Conservation (phyloP, 1,140 invertebrate species). For the Ptiloglossa arizonensis region DNA sequence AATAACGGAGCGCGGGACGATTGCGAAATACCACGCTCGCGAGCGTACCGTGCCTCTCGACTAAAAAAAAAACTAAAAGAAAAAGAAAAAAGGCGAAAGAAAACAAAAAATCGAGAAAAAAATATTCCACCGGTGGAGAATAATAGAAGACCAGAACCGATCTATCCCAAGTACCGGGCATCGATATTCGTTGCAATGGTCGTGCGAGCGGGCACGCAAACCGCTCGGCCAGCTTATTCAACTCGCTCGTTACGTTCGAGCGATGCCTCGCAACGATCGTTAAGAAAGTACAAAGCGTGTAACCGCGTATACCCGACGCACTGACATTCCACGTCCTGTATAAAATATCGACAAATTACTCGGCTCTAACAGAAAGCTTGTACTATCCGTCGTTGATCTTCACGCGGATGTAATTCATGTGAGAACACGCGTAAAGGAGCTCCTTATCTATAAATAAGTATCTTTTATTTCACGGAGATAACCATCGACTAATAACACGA, state of each 20-base stretch:
- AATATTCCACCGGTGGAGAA: no score
- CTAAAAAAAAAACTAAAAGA: no score
- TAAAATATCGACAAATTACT: conserved; percentile 48
- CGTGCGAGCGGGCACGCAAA: no score
- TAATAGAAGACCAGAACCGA: no score
- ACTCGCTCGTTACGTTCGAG: not conserved
- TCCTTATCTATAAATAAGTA: conserved; percentile 41
- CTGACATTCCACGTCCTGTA: not conserved
- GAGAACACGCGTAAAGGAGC: conserved; percentile 41
- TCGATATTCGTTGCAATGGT: no score
- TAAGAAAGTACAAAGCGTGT: not conserved
- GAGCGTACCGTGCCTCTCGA: no score
- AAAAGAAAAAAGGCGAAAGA: no score
- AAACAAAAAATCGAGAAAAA: no score
- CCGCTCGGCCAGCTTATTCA: not conserved
- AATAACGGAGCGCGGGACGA: conserved; percentile 6
- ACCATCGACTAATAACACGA: conserved; percentile 38
- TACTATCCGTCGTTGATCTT: conserved; percentile 27
- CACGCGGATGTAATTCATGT: conserved; percentile 53
- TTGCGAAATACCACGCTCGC: not conserved
- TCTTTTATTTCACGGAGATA: conserved; percentile 38
- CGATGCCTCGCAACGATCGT: not conserved
- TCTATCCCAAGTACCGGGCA: no score
- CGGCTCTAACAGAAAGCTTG: conserved; percentile 29
- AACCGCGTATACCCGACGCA: conserved; percentile 10